Percentiles rank a stretch among this genome's conserved stretches.
These are phyloP conservation scores for Melanostoma mellinum DNA, from an alignment of 2,888 invertebrate genomes.

Conservation along the genomic window DNA sequence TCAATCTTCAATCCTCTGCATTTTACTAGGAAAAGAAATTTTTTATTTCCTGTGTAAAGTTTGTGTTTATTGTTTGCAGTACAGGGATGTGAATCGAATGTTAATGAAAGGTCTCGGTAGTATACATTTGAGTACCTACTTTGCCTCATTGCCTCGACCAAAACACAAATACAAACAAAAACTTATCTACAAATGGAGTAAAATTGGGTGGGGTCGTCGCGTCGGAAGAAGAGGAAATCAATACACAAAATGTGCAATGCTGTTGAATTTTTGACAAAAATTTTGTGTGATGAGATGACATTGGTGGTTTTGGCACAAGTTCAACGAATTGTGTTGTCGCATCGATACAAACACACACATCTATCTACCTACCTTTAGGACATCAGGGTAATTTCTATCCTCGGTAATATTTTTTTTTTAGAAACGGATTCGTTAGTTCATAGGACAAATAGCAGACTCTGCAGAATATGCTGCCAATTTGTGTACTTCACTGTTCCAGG, in stretches of 20 bases:
- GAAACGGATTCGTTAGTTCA: constrained; percentile 24
- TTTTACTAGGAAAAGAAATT: constrained; percentile 5
- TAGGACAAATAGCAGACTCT: constrained; percentile 22
- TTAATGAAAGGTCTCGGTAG: background rate
- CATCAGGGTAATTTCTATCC: background rate
- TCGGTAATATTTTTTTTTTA: background rate
- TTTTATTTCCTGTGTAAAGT: background rate
- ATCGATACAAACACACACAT: constrained; percentile 1
- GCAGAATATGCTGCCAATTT: constrained; percentile 49
- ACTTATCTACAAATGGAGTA: background rate
- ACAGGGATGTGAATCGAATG: constrained; percentile 16
- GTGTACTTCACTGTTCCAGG: constrained; percentile 47
- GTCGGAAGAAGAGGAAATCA: background rate
- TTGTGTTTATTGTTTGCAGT: background rate
- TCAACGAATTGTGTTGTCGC: constrained; percentile 48
- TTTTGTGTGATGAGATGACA: constrained; percentile 24
- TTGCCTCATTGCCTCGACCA: background rate
- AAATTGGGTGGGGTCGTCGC: background rate
- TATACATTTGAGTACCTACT: background rate
- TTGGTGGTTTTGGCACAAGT: constrained; percentile 57
- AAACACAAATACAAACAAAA: background rate
- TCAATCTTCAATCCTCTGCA: constrained; percentile 6
- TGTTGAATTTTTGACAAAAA: constrained; percentile 29
- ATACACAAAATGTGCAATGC: background rate
- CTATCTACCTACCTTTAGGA: background rate